Evolutionary conservation across 2,888 invertebrate genomes (phyloP).

Genomic region (Amiota communis): DNA sequence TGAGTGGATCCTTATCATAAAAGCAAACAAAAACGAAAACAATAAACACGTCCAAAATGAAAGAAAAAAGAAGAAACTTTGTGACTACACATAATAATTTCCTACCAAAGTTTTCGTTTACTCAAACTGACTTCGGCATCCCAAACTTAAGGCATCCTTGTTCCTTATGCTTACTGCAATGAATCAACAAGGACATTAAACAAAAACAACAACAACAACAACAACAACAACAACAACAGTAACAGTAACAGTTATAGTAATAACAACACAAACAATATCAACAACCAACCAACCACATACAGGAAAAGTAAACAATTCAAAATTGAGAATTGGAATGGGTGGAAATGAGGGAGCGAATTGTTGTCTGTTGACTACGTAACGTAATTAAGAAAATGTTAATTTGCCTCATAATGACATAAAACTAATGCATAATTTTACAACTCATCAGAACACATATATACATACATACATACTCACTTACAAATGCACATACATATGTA

Average conservation of each 20-base stretch:
- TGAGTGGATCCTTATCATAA: slow-evolving; percentile 19
- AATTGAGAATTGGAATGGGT: slow-evolving; percentile 20
- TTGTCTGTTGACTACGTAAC: slow-evolving; percentile 56
- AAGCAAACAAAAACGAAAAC: slow-evolving; percentile 15
- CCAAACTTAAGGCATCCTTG: slow-evolving; percentile 45
- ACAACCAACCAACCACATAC: slow-evolving; percentile 20
- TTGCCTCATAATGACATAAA: slow-evolving; percentile 66
- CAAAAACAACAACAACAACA: slow-evolving; percentile 22
- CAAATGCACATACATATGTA: background rate
- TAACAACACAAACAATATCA: slow-evolving; percentile 39
- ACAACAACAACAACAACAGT: slow-evolving; percentile 31
- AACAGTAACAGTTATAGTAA: background rate
- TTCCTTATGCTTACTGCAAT: background rate
- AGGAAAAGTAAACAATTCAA: slow-evolving; percentile 5
- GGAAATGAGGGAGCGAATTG: slow-evolving; percentile 35
- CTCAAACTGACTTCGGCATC: slow-evolving; percentile 49
- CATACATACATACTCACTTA: background rate
- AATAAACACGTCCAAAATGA: slow-evolving; percentile 33
- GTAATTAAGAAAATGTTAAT: slow-evolving; percentile 67
- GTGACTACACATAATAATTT: slow-evolving; percentile 45
- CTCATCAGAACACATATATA: slow-evolving; percentile 31
- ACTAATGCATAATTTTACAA: slow-evolving; percentile 68
- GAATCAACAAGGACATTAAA: background rate
- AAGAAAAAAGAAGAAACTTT: slow-evolving; percentile 42
- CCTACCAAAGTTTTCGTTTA: slow-evolving; percentile 54